phyloP scores from a whole-genome alignment of 2,113 vertebrate genomes.

The Maylandia zebra region DNA sequence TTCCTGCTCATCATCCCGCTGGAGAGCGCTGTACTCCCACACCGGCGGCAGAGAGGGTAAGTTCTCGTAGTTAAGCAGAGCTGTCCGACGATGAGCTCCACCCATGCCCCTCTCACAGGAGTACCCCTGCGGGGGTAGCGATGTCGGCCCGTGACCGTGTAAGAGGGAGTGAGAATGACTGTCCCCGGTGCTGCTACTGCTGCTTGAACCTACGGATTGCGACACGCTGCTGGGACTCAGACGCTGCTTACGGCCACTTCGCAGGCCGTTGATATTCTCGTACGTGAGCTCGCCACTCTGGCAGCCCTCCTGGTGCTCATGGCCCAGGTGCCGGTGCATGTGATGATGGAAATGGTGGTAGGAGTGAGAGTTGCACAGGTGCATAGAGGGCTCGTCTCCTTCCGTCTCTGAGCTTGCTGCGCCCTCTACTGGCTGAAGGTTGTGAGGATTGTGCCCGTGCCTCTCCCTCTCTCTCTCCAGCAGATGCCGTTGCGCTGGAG shows the following conservation, averaged over 20 bases:
- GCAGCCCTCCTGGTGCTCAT: constrained; percentile 76
- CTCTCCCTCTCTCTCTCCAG: constrained; percentile 73
- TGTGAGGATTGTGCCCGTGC: constrained; percentile 58
- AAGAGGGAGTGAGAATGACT: constrained; percentile 68
- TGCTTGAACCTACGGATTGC: constrained; percentile 75
- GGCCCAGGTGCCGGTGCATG: constrained; percentile 75
- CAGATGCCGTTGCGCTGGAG: constrained; percentile 77
- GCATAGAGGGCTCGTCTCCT: constrained; percentile 66
- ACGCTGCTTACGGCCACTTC: constrained; percentile 70
- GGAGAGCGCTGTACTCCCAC: constrained; percentile 85
- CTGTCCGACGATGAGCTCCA: constrained; percentile 76
- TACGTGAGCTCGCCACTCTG: constrained; percentile 79
- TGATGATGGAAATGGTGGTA: constrained; percentile 75
- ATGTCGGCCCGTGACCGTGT: constrained; percentile 52
- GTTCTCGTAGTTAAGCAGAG: constrained; percentile 95
- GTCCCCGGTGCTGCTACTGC: constrained; percentile 76
- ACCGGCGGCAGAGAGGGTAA: constrained; percentile 88
- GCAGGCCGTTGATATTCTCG: constrained; percentile 83
- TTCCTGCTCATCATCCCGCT: constrained; percentile 72
- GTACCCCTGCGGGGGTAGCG: constrained; percentile 66
- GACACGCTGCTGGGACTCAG: constrained; percentile 73
- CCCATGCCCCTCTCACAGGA: constrained; percentile 62
- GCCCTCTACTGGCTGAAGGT: constrained; percentile 64
- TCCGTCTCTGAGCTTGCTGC: constrained; percentile 75
- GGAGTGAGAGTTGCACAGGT: constrained; percentile 71